Evolutionary conservation across 2,797 vertebrate genomes (phyloP).

Genomic region (Acanthurus tractus): DNA sequence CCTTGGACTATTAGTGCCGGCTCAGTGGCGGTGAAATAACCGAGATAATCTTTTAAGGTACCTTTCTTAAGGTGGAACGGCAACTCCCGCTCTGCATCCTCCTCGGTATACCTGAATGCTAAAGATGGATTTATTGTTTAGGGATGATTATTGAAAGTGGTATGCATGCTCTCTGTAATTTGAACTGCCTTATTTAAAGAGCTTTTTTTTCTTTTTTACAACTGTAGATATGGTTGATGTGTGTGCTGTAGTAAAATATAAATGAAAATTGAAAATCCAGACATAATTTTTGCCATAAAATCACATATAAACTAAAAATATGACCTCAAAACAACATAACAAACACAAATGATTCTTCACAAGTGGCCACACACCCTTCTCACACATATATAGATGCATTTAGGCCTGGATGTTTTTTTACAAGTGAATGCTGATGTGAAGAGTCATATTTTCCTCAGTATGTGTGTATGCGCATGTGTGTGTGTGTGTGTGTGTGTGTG

Average conservation of each 20-base stretch:
- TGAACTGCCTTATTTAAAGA: slow-evolving; percentile 20
- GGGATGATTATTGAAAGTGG: slow-evolving; percentile 21
- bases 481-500: slow-evolving; percentile 5
- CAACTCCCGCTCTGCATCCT: slow-evolving; percentile 61
- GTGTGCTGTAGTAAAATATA: not conserved
- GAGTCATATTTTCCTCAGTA: slow-evolving; percentile 34
- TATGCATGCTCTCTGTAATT: slow-evolving; percentile 10
- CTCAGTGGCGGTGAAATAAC: slow-evolving; percentile 99
- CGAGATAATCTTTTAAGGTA: slow-evolving; percentile 99
- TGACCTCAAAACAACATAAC: slow-evolving; percentile 12
- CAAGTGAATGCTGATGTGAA: slow-evolving; percentile 17
- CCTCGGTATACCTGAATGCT: slow-evolving; percentile 38
- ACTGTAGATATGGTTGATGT: slow-evolving; percentile 12
- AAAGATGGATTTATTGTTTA: slow-evolving; percentile 60
- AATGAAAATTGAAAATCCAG: slow-evolving; percentile 3
- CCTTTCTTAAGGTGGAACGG: slow-evolving; percentile 97
- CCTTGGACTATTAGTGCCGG: slow-evolving; percentile 99
- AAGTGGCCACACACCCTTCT: slow-evolving; percentile 3
- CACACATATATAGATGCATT: slow-evolving; percentile 10
- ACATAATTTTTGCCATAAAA: slow-evolving; percentile 6
- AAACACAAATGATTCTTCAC: slow-evolving; percentile 3
- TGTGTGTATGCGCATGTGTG: slow-evolving; percentile 15
- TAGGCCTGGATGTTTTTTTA: not conserved
- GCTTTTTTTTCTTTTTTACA: not conserved
- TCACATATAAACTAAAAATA: slow-evolving; percentile 18